Evolutionary conservation across 2,888 invertebrate genomes (phyloP), one percentile per base, ranked within the genome.

Genomic region (Calliscelio sp.): DNA sequence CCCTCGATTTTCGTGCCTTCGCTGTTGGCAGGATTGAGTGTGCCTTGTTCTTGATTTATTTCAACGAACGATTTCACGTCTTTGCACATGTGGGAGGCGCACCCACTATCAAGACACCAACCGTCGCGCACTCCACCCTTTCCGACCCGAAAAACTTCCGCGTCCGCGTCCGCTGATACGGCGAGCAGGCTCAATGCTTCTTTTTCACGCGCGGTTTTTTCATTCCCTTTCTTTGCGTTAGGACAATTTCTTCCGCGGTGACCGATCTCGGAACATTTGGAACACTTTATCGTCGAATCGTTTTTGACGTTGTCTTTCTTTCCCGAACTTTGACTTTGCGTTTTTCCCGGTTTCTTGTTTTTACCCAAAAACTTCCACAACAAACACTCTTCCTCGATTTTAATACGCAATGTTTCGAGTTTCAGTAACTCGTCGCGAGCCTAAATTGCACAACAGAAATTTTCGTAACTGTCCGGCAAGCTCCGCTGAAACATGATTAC

Each of bases 31-130:
- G n/a, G 41, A 41, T 41, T 41, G 6, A 41, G 11, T 41, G 11
- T 41, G 1, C 41, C 41, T 11, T 41, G 11, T 2, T 1, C 2
- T 1, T 41, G 5, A n/a, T 41, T n/a, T 2, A 41, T 41, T 4
- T 41, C 41, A 1, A n/a, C n/a, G n/a, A 4, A 41, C n/a, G 11
- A n/a, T 41, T 41, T n/a, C 14, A 75, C 20, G 28, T 74, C 61
- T 1, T 49, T 49, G 49, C 49, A 49, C 49, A 49, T 49, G 6
- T 49, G 49, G 1, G 20, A 49, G 6, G 80, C 49, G 20, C 59
- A 73, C 11, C 73, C 83, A 14, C 83, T 83, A 25, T 84, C 80
- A 11, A 84, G n/a, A 28, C 84, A 84, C 80, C 84, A 84, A 10
- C n/a, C 35, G 16, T 59, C 1, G n/a, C 41, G 14, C 41, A n/a